Evolutionary conservation across 2,888 invertebrate genomes (phyloP).

Genomic region (Sialis fuliginosa): DNA sequence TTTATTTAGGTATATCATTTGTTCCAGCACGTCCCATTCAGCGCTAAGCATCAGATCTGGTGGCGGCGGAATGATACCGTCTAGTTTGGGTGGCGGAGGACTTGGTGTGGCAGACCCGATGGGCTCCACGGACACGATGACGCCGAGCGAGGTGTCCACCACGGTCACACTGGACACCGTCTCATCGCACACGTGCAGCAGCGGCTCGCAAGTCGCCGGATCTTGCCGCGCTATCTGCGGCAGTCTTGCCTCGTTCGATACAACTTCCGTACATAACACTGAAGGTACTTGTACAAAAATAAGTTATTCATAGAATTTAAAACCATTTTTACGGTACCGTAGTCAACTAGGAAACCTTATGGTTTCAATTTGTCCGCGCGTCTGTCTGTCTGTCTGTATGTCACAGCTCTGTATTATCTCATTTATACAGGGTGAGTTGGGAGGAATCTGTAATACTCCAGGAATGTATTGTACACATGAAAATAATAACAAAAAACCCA

Average conservation of each 20-base stretch:
- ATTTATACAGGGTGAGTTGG: too few species aligned
- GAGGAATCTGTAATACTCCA: too few species aligned
- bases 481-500: too few species aligned
- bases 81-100: slow-evolving; percentile 12
- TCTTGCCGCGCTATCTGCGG: slow-evolving; percentile 34
- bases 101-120: slow-evolving; percentile 23
- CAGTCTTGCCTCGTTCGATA: slow-evolving; percentile 32
- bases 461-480: too few species aligned
- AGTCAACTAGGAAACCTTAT: too few species aligned
- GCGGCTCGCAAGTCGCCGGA: slow-evolving; percentile 26
- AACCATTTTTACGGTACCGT: too few species aligned
- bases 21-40: slow-evolving; percentile 24
- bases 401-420: too few species aligned
- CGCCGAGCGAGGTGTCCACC: slow-evolving; percentile 32
- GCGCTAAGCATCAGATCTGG: slow-evolving; percentile 18
- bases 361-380: too few species aligned
- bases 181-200: slow-evolving; percentile 25
- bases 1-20: neutral
- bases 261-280: slow-evolving; percentile 26
- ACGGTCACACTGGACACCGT: slow-evolving; percentile 34
- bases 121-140: slow-evolving; percentile 36
- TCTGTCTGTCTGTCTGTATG: too few species aligned
- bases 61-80: slow-evolving; percentile 14
- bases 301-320: too few species aligned
- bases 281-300: too few species aligned